These are phyloP conservation scores for Propithecus perrieri DNA, from an alignment of 2,797 vertebrate species.

Conservation along the genomic window DNA sequence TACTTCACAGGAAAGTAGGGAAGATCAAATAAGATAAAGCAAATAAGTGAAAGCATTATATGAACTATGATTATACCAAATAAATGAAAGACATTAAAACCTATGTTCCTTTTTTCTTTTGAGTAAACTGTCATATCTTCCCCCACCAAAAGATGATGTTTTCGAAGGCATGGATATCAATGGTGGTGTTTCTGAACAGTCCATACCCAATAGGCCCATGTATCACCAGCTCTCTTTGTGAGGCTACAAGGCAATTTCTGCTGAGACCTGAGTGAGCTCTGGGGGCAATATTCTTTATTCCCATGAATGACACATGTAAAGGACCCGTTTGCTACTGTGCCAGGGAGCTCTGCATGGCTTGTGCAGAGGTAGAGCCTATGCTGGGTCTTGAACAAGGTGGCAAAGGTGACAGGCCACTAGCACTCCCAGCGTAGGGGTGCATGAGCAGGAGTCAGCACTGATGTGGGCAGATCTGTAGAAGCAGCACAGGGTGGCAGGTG, in stretches of 20 bases:
- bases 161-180: background rate
- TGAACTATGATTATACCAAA: background rate
- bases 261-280: background rate
- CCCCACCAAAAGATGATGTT: background rate
- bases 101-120: background rate
- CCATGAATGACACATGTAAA: background rate
- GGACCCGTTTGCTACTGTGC: no score
- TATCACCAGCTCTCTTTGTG: background rate
- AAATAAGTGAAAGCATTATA: background rate
- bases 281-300: background rate
- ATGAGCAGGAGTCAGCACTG: background rate
- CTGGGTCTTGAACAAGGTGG: background rate
- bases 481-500: no score
- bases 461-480: background rate
- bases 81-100: background rate
- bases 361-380: background rate
- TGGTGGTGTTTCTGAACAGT: background rate
- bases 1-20: background rate
- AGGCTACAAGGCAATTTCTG: background rate
- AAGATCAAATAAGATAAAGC: background rate
- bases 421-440: no score
- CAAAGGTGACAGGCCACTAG: no score
- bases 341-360: background rate
- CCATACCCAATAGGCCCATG: accelerated
- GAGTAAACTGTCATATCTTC: background rate